These are phyloP conservation scores for Vidua chalybeata DNA, from an alignment of 2,113 vertebrate species.

Conservation along the genomic window DNA sequence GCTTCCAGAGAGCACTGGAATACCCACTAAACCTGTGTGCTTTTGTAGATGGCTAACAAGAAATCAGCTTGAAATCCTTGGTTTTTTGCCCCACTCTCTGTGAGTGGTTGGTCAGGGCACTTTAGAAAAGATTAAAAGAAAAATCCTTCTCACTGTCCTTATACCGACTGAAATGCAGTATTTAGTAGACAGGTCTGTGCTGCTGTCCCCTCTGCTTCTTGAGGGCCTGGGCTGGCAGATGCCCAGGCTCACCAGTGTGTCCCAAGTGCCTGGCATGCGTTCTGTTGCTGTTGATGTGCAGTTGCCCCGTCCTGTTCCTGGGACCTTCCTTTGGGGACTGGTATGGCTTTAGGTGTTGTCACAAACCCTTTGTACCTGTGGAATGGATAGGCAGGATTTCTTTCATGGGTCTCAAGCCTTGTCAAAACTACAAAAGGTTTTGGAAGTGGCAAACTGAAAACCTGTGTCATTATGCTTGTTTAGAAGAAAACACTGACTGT, in stretches of 20 bases:
- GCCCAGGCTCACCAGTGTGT: not conserved
- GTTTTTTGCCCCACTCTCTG: not conserved
- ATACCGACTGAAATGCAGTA: not conserved
- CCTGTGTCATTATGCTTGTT: not conserved
- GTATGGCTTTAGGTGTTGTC: not conserved
- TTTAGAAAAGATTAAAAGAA: not conserved
- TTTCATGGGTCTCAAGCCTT: not conserved
- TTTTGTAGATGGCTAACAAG: not conserved
- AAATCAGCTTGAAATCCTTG: not conserved
- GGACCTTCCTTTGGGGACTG: not conserved
- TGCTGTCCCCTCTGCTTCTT: not conserved
- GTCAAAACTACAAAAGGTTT: not conserved
- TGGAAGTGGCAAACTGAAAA: not conserved
- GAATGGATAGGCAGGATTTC: not conserved
- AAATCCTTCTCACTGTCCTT: not conserved
- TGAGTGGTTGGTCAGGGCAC: not conserved
- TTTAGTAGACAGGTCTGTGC: not conserved
- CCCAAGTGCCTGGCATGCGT: accelerated
- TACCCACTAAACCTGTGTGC: not conserved
- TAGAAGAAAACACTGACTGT: not conserved
- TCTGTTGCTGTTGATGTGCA: not conserved
- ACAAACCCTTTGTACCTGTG: not conserved
- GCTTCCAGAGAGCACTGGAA: not conserved
- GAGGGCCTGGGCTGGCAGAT: accelerated
- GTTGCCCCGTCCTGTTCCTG: not conserved